Percentiles rank a stretch among this genome's conserved stretches.
These are phyloP conservation scores for Lepidotrigona ventralis DNA, from an alignment of 1,140 invertebrate genomes.

Conservation along the genomic window DNA sequence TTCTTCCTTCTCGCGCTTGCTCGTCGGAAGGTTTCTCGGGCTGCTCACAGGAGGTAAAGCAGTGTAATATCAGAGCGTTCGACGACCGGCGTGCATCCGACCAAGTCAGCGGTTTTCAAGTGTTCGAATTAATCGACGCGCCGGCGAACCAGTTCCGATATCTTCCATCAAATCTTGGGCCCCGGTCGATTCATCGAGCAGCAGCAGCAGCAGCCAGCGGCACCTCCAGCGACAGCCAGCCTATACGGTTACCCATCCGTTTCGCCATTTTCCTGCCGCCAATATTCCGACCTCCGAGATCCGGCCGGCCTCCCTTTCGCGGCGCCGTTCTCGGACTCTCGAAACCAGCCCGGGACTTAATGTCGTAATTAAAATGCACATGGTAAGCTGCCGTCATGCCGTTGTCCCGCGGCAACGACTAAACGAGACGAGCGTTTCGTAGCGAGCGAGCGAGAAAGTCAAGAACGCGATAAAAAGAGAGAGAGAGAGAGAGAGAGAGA, in stretches of 20 bases:
- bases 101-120: constrained; percentile 7
- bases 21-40: not conserved
- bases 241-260: not conserved
- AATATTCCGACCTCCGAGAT: not conserved
- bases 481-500: not conserved
- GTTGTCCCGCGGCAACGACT: constrained; percentile 65
- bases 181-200: not conserved
- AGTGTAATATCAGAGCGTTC: not conserved
- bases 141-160: not conserved
- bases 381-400: constrained; percentile 65
- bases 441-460: not conserved
- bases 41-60: not conserved
- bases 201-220: not conserved
- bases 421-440: constrained; percentile 59
- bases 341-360: constrained; percentile 69
- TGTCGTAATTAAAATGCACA: constrained; percentile 76
- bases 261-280: constrained; percentile 23
- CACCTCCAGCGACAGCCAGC: not conserved
- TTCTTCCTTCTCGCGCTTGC: not conserved
- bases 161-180: not conserved
- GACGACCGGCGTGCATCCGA: too few species aligned
- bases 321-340: constrained; percentile 37
- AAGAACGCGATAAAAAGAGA: not conserved
- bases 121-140: constrained; percentile 12
- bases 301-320: constrained; percentile 20